These are phyloP conservation scores for Platanista minor DNA, from an alignment of 2,113 vertebrate species.

Conservation along the genomic window DNA sequence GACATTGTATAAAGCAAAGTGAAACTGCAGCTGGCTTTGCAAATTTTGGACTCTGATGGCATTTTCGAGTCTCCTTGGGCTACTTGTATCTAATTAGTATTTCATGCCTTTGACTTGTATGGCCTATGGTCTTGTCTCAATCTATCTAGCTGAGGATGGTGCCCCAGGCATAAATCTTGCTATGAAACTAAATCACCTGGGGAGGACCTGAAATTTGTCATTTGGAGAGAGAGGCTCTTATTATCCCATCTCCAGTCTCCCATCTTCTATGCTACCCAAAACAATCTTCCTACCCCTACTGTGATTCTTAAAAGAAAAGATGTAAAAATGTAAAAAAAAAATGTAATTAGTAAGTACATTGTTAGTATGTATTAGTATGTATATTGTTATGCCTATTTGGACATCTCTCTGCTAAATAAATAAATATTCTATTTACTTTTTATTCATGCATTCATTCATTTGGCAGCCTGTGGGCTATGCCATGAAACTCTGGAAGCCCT, in stretches of 20 bases:
- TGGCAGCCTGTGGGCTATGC: background rate
- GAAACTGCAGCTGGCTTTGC: conserved; percentile 5
- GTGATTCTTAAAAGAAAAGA: background rate
- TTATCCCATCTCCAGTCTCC: background rate
- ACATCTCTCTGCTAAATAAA: background rate
- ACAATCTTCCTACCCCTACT: background rate
- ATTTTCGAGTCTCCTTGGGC: conserved; percentile 17
- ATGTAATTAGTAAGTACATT: background rate
- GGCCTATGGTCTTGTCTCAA: conserved; percentile 35
- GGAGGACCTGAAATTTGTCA: conserved; percentile 37
- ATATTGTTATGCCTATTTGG: background rate
- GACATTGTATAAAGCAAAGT: background rate
- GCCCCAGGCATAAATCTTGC: conserved; percentile 21
- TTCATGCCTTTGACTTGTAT: conserved; percentile 46
- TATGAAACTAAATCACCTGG: conserved; percentile 41
- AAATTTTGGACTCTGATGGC: conserved; percentile 55
- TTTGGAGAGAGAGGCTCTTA: conserved; percentile 24
- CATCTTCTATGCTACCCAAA: background rate
- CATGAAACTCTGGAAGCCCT: background rate
- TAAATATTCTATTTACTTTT: background rate
- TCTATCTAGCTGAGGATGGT: conserved; percentile 39
- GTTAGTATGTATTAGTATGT: background rate
- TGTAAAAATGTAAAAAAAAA: background rate
- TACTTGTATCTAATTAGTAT: conserved; percentile 60
- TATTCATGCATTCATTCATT: background rate